These are phyloP conservation scores for Pangasius mekongensis DNA, from an alignment of 2,797 vertebrate species.

Conservation along the genomic window DNA sequence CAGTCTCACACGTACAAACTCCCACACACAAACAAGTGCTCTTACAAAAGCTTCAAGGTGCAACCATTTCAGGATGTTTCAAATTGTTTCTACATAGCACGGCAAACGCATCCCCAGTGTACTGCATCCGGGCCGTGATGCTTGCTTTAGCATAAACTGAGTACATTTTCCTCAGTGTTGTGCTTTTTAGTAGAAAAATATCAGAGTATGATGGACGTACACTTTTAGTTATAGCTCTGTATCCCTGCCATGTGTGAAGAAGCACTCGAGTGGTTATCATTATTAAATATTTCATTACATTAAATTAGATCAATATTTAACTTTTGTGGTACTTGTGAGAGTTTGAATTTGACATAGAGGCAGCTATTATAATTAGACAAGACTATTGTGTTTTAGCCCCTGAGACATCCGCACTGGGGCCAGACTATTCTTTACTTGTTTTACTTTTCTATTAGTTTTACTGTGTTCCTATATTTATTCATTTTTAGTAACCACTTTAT, in stretches of 20 bases:
- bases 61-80: background rate
- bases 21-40: constrained; percentile 35
- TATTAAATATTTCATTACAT: constrained; percentile 12
- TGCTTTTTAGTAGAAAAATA: background rate
- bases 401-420: background rate
- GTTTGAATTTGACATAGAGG: background rate
- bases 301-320: constrained; percentile 18
- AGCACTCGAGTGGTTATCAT: background rate
- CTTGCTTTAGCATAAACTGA: background rate
- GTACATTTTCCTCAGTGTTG: background rate
- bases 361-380: background rate
- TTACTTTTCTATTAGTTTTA: background rate
- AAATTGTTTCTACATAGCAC: background rate
- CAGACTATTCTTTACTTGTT: constrained; percentile 1
- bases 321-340: background rate
- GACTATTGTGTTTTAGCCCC: background rate
- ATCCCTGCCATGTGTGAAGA: background rate
- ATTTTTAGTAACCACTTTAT: background rate
- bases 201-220: no score
- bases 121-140: background rate
- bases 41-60: constrained; percentile 18
- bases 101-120: background rate
- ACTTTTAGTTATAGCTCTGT: background rate
- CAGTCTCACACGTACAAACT: constrained; percentile 37
- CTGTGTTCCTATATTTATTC: background rate